Base-by-base conservation (phyloP, 2,113 vertebrate species). In the Plestiodon gilberti region DNA sequence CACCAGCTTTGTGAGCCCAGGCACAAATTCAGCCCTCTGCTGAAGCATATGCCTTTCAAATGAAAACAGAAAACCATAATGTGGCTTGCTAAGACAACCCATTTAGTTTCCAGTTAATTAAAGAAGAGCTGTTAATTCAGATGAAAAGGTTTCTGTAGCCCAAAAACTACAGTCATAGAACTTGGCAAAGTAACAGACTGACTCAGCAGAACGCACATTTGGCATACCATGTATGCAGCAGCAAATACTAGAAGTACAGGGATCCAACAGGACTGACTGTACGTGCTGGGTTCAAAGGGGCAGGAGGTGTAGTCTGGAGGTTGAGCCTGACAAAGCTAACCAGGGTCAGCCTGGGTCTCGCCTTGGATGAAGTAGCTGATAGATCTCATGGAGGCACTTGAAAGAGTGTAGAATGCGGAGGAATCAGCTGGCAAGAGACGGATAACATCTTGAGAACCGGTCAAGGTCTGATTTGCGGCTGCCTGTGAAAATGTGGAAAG, bases 251-350 rank as follows among this genome's bases (percentile, higher is more conserved):
- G 65, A 43, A 74, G 83, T 70, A 15, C 23, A 84, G 0, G 43
- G 0, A 0, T 11, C 23, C 0, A 8, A 20, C 0, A 0, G 81
- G 9, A 57, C 0, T 1, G 0, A 78, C 84, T 74, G n/a, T 30
- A 30, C 89, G 23, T 38, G 59, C 78, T 86, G 6, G 0, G 52
- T 78, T 40, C 43, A 48, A 48, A 48, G 43, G 43, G n/a, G n/a
- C n/a, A n/a, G n/a, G n/a, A n/a, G n/a, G n/a, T n/a, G n/a, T n/a
- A n/a, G n/a, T n/a, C n/a, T n/a, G n/a, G n/a, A n/a, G n/a, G n/a
- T n/a, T n/a, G n/a, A n/a, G n/a, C n/a, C n/a, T n/a, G n/a, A n/a
- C n/a, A n/a, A n/a, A n/a, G n/a, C n/a, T n/a, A n/a, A n/a, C n/a
- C n/a, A n/a, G n/a, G n/a, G n/a, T n/a, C n/a, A n/a, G n/a, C n/a